Evolutionary conservation across 92 coral and sea anemone species (phyloP), one percentile per base, ranked within the genome.

Genomic region (Porites rus): DNA sequence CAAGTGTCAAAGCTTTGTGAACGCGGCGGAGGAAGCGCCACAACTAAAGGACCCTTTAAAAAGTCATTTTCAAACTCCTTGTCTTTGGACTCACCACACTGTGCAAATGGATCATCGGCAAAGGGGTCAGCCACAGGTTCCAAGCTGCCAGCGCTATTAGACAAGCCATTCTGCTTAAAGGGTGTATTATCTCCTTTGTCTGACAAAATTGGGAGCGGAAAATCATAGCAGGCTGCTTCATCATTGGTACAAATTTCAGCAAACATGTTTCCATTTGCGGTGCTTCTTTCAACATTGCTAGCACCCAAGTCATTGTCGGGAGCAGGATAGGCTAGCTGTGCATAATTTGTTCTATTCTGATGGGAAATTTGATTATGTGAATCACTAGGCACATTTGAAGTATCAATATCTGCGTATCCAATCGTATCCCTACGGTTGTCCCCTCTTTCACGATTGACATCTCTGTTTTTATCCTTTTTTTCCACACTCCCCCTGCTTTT

Each of bases 31-130:
- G 88, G 88, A 50, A 85, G 46, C 20, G 69, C 75, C 68, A 85
- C 88, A 9, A 83, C 87, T 16, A 83, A 63, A 8, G 87, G 87
- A 19, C 69, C 81, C 60, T 74, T 80, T 24, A 14, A 31, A 50
- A 80, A 86, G 65, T 82, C 83, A n/a, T 56, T 66, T 22, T 65
- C 83, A 77, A 52, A 75, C 51, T 68, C 76, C 14, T 43, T 19
- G 8, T 9, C 60, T 28, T 85, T 77, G 19, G 82, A 64, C 65
- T 75, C 68, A 19, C 24, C 77, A 1, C 14, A 9, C 11, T 19
- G 20, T 52, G 8, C 58, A 68, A 95, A 95, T 65, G 98, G 98
- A 82, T 95, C 96, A 72, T 93, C 93, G 1, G 96, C 98, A 85
- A 95, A 95, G n/a, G 98, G 98, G 77, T 95, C 96, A 50, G 78